A percentile compares a stretch with the other conserved stretches of the same genome.
Conservation (phyloP, 2,113 vertebrate genomes). For the Chaetops frenatus region DNA sequence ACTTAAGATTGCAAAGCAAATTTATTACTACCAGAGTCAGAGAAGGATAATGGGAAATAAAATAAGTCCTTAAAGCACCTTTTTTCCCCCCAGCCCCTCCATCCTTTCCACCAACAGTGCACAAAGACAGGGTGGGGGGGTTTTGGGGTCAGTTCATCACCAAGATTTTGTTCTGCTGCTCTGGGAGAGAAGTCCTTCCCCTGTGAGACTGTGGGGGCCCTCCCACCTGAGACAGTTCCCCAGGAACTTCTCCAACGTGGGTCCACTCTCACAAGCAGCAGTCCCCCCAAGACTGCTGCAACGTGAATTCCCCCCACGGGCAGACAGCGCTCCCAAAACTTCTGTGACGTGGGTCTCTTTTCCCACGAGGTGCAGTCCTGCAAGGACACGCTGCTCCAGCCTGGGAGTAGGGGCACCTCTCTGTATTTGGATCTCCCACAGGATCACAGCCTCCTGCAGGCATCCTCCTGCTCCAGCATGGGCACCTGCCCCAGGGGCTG, state of each 20-base stretch:
- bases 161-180: neutral
- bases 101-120: neutral
- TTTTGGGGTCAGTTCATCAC: neutral
- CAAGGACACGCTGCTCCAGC: neutral
- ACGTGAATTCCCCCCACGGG: accelerated
- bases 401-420: too few species aligned
- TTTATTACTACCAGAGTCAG: neutral
- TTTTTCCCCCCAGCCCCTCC: too few species aligned
- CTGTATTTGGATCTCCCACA: neutral
- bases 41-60: neutral
- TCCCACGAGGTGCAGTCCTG: neutral
- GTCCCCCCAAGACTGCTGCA: accelerated
- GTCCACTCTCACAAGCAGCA: neutral
- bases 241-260: accelerated
- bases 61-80: neutral
- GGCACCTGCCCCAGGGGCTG: neutral
- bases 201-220: too few species aligned
- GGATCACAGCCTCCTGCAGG: neutral
- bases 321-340: neutral
- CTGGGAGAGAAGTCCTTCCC: neutral
- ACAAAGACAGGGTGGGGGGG: neutral
- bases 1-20: neutral
- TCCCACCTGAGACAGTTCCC: accelerated
- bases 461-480: accelerated
- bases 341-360: accelerated